Base-by-base conservation (phyloP, 2,888 invertebrate genomes). In the Spodoptera picta region DNA sequence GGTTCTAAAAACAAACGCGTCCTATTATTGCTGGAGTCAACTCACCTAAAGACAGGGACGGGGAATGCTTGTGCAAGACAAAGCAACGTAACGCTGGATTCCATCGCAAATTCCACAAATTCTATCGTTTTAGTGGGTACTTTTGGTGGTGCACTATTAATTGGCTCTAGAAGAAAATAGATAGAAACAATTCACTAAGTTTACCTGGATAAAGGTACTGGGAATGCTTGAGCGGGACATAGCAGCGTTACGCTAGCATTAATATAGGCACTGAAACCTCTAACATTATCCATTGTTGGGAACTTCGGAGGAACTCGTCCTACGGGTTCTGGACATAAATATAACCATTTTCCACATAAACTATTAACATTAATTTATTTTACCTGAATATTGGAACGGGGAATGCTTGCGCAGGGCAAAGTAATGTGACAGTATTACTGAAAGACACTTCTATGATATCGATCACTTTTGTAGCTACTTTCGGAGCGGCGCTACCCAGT, bases 11-110 rank as follows among this genome's bases (percentile, higher is more conserved):
- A 90, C 87, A 90, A 89, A 88, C 65, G 73, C 63, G 71, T 72
- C 67, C 51, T 73, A 66, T 66, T 70, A 75, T 76, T 62, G 60
- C 71, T 66, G 73, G 76, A 77, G 69, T 69, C 36, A 67, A 92
- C 95, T 95, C 95, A 97, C 96, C 96, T 96, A 95, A 96, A 96
- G 77, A 93, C 88, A 73, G 96, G 96, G 83, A 96, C 95, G 69
- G 97, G 97, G 84, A 95, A 96, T 74, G 95, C 96, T 92, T 97
- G 97, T 44, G 96, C 96, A 87, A 96, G 95, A 87, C 97, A 97
- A 77, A 97, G 93, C 70, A 97, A 85, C 43, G 96, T 96, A 71
- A 96, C 90, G 82, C 95, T 95, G 81, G 91, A 90, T 64, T 87
- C 88, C 85, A 92, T 85, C 65, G 81, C 77, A 73, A 90, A 91